Evolutionary conservation across 2,888 invertebrate species (phyloP).

Genomic region (Calliscelio sp.): DNA sequence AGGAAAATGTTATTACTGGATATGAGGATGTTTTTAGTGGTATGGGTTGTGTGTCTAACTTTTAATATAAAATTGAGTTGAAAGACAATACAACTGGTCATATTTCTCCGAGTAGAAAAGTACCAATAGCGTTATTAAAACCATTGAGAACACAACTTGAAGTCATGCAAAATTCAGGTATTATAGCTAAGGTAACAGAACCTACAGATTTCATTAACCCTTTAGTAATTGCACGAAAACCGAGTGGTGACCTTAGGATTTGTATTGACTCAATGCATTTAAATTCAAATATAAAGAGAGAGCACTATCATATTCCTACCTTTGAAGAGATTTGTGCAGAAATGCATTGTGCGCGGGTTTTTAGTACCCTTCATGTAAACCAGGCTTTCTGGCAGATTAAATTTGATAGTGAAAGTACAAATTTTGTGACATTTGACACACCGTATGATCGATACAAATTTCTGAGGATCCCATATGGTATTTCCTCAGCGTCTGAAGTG

Average conservation of each 20-base stretch:
- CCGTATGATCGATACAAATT: constrained; percentile 79
- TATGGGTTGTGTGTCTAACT: constrained; percentile 67
- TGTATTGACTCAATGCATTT: constrained; percentile 74
- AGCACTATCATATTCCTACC: constrained; percentile 76
- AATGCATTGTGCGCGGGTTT: constrained; percentile 73
- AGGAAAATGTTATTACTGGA: background rate
- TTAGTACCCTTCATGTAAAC: constrained; percentile 76
- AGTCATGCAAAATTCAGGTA: constrained; percentile 50
- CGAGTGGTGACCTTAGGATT: constrained; percentile 62
- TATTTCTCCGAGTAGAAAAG: constrained; percentile 47
- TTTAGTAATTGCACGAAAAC: constrained; percentile 70
- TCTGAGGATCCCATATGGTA: constrained; percentile 78
- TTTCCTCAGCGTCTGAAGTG: constrained; percentile 70
- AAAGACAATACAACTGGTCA: constrained; percentile 59
- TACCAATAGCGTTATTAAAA: constrained; percentile 66
- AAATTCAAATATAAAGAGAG: constrained; percentile 76
- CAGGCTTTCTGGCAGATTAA: constrained; percentile 76
- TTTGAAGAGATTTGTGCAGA: constrained; percentile 78
- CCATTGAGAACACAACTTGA: constrained; percentile 66
- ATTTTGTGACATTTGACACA: constrained; percentile 77
- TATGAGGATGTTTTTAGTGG: constrained; percentile 63
- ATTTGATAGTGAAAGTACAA: constrained; percentile 72
- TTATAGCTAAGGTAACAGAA: constrained; percentile 70
- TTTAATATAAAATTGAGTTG: constrained; percentile 74
- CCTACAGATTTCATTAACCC: constrained; percentile 74